Evolutionary conservation across 2,888 invertebrate genomes (phyloP), one percentile per base, ranked within the genome.

Genomic region (Vandiemenella viatica): DNA sequence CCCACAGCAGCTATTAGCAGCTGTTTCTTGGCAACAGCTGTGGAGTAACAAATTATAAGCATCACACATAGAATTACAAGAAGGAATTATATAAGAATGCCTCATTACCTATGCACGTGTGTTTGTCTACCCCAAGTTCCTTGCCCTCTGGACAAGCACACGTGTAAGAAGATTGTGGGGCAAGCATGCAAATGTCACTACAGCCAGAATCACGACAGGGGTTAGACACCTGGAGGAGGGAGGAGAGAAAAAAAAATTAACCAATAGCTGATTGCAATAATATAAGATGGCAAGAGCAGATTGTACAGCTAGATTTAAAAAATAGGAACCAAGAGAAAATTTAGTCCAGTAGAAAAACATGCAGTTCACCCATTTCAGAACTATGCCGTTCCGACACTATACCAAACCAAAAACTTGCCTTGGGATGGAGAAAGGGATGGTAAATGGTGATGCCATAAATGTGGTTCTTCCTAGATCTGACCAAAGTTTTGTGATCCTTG

Each of bases 101-200:
- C 53, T 55, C n/a, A n/a, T 50, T 67, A 71, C 76, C 68, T 53
- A 61, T 64, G 58, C 84, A 85, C 1, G 71, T 73, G 16, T 69
- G 71, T 37, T 65, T 68, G 56, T 80, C 76, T 0, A 58, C 50
- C 0, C 65, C 59, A 2, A 88, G 62, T 19, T 67, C 60, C 70
- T 81, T 83, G 18, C 81, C 80, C 40, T 80, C 75, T 0, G 88
- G 83, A 59, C 92, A 92, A 1, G 78, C 81, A 61, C 90, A 90
- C 0, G 71, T 67, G 52, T 75, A 77, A 4, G 66, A 67, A 0
- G 59, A 60, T 6, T 69, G 67, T 0, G 77, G 77, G 1, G 73
- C 73, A 45, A 89, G 65, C 23, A 91, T 67, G 59, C 92, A 92
- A 19, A 92, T 65, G 60, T 90, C 82, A 1, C 79, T 77, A 62